Percentiles rank a stretch among this genome's conserved stretches.
phyloP scores from a whole-genome alignment of 2,888 invertebrate species.

The Orthosia incerta region DNA sequence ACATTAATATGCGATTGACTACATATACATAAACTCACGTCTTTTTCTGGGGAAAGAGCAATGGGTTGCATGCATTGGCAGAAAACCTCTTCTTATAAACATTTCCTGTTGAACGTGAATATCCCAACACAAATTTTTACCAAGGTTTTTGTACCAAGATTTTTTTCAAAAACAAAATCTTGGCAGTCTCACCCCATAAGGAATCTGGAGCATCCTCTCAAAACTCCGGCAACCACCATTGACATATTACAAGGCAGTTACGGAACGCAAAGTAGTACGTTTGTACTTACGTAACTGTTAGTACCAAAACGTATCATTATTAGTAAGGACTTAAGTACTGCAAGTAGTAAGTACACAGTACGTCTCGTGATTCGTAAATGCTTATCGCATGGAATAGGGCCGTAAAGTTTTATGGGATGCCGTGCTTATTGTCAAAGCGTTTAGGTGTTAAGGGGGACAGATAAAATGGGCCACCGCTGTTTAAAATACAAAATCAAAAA shows the following conservation, averaged over 20 bases:
- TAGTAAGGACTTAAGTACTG: not conserved
- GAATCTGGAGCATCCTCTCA: not conserved
- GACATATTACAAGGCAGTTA: conserved; percentile 15
- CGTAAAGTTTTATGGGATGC: conserved; percentile 54
- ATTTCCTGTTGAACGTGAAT: no score
- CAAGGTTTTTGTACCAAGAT: no score
- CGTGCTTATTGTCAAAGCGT: conserved; percentile 27
- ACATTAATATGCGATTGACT: no score
- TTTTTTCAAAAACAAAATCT: no score
- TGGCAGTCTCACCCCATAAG: not conserved
- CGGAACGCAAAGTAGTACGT: not conserved
- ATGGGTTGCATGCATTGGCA: no score
- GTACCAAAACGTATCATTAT: conserved; percentile 1
- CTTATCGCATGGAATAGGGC: conserved; percentile 25
- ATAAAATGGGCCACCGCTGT: conserved; percentile 9
- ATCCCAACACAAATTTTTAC: no score
- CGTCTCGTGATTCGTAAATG: conserved; percentile 27
- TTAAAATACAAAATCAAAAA: not conserved
- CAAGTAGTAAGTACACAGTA: conserved; percentile 22
- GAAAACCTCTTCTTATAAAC: no score
- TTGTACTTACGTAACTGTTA: conserved; percentile 31
- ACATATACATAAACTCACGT: no score
- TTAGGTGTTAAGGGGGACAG: conserved; percentile 26
- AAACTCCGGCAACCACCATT: not conserved
- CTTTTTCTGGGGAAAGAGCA: no score